Conservation (phyloP, 1,140 invertebrate species). For the Drosophila serrata region DNA sequence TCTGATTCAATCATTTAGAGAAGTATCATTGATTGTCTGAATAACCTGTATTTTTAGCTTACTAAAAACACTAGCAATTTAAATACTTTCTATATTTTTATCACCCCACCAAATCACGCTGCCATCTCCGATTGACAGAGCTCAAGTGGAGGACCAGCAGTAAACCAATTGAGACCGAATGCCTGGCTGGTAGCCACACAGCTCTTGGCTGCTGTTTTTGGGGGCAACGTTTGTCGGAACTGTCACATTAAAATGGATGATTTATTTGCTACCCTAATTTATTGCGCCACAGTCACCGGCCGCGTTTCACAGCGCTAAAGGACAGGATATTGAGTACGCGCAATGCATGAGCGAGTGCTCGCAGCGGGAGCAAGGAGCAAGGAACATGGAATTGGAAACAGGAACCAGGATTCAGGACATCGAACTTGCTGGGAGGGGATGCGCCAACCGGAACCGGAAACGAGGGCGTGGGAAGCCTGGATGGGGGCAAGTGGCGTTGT, state of each 20-base stretch:
- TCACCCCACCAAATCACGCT: neutral
- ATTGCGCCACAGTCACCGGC: slow-evolving; percentile 71
- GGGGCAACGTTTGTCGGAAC: slow-evolving; percentile 73
- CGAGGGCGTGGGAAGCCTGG: neutral
- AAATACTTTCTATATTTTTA: neutral
- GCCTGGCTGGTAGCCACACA: neutral
- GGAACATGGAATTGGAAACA: slow-evolving; percentile 32
- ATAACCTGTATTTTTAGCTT: too few relatives aligned
- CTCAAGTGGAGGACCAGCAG: slow-evolving; percentile 38
- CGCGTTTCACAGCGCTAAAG: slow-evolving; percentile 11
- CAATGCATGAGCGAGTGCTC: slow-evolving; percentile 71
- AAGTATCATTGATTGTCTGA: too few relatives aligned
- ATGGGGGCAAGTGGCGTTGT: slow-evolving; percentile 26
- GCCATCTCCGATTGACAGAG: slow-evolving; percentile 16
- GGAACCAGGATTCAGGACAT: slow-evolving; percentile 24
- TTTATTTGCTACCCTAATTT: slow-evolving; percentile 82
- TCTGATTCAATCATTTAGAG: too few relatives aligned
- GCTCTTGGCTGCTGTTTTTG: too few relatives aligned
- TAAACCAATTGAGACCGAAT: slow-evolving; percentile 22
- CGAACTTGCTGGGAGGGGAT: slow-evolving; percentile 8
- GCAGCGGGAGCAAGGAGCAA: too few relatives aligned
- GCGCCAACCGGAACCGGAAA: slow-evolving; percentile 15
- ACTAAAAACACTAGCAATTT: too few relatives aligned
- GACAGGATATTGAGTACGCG: slow-evolving; percentile 80
- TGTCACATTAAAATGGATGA: slow-evolving; percentile 84